Evolutionary conservation across 2,797 vertebrate species (phyloP), one percentile per base, ranked within the genome.

Genomic region (Emys orbicularis): DNA sequence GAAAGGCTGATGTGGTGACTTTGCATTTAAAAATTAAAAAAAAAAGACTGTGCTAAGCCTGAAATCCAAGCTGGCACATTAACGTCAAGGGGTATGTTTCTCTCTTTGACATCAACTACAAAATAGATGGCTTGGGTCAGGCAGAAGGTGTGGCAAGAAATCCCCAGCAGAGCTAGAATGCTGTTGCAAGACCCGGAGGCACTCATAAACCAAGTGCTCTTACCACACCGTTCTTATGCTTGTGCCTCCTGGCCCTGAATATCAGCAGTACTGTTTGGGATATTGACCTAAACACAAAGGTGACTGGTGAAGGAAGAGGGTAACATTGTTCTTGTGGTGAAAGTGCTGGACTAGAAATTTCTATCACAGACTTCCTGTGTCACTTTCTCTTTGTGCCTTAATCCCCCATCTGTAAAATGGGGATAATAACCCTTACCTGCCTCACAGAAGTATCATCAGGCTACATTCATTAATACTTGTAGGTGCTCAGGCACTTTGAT

Each of bases 161-260:
- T 94, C 44, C 29, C 37, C 57, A 82, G 84, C 88, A 59, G 44
- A n/a, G 12, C 37, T 72, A 50, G 59, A 89, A 68, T 76, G 16
- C 23, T 87, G 76, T 47, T 87, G 18, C 82, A 77, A 84, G 41
- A 12, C 29, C 50, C 59, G 12, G 44, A 77, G 84, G 44, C 57
- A 31, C 6, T 68, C 79, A 2, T 53, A 31, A 19, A 53, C 34
- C 34, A 34, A 65, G 6, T 65, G 61, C 34, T 65, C 34, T 65
- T n/a, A 18, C 2, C 61, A 76, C 31, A 41, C 49, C 59, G 37
- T 41, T 89, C 16, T 50, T 79, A 61, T 65, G 57, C 53, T 89
- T n/a, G 2, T 9, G 37, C 76, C 44, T 74, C 18, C 37, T 31
- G 9, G 72, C 41, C 88, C 81, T 0, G 0, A 0, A 0, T 44